Conservation (phyloP, 1,140 invertebrate genomes). For the Plectus sambesii region DNA sequence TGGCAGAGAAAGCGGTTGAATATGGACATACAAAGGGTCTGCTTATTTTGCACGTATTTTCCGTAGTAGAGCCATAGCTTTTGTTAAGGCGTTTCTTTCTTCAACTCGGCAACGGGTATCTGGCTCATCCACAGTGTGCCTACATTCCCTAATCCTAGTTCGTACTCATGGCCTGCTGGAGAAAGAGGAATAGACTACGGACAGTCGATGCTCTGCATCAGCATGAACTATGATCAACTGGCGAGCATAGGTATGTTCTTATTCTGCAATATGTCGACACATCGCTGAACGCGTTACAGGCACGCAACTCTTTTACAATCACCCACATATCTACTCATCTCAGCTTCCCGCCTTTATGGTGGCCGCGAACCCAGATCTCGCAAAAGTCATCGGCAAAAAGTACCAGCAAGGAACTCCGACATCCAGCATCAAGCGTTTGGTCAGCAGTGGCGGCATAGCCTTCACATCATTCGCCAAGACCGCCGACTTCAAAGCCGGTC, state of each 20-base stretch:
- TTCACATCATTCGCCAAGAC: conserved; percentile 29
- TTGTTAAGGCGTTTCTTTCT: conserved; percentile 24
- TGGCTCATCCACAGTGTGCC: conserved; percentile 31
- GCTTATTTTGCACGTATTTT: too few species aligned
- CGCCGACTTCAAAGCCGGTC: conserved; percentile 23
- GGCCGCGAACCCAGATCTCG: conserved; percentile 21
- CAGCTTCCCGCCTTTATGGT: conserved; percentile 21
- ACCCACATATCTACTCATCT: conserved; percentile 27
- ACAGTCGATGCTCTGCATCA: conserved; percentile 30
- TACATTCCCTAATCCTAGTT: conserved; percentile 19
- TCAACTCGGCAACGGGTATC: conserved; percentile 21
- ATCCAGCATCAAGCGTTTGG: conserved; percentile 12
- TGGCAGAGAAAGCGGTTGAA: not conserved
- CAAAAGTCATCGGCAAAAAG: conserved; percentile 22
- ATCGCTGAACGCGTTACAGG: too few species aligned
- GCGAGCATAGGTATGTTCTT: conserved; percentile 24
- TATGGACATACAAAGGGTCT: conserved; percentile 20
- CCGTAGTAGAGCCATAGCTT: too few species aligned
- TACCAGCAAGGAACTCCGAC: conserved; percentile 19
- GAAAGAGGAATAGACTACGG: conserved; percentile 30
- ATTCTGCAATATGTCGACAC: too few species aligned
- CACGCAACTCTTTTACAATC: too few species aligned
- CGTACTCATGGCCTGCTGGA: conserved; percentile 22
- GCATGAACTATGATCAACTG: conserved; percentile 24
- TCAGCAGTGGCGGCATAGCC: conserved; percentile 10